Evolutionary conservation across 2,113 vertebrate genomes (phyloP), one percentile per base, ranked within the genome.

Genomic region (Alouatta palliata): DNA sequence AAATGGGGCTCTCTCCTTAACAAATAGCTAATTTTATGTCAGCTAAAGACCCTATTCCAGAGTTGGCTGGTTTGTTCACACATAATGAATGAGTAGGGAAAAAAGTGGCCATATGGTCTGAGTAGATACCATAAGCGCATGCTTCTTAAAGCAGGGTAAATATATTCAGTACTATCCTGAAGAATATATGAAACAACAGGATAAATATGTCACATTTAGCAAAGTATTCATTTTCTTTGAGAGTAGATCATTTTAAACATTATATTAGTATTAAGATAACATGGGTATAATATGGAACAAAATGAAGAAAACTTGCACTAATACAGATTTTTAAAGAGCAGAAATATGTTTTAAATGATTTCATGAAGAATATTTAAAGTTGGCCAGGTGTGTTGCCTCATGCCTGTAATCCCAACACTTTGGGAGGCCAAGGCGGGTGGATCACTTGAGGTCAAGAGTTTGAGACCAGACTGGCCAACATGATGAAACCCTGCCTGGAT

Each of bases 301-400:
- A 87, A 86, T n/a, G 5, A 19, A 30, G 73, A 40, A 71, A 87
- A 13, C 8, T 79, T 91, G 8, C 56, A 95, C 30, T 68, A 49
- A 70, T 66, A 58, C 25, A 84, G 37, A 49, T 68, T 21, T 94
- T 85, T 85, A 86, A 93, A 92, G 6, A 92, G 13, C 13, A 86
- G 2, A 89, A 88, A 82, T 76, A 88, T 30, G 16, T 93, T 96
- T 96, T 79, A 21, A 91, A 79, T 58, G n/a, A 80, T 54, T 30
- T 25, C 40, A 83, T 40, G 14, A 73, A 86, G 49, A 94, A 14
- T 64, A 32, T 64, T 64, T 32, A 64, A 64, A 64, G 61, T 14
- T 64, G 61, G 27, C 27, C 27, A 13, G 27, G 27, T 64, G 25
- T 0, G 1, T 12, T 64, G 27, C 27, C 27, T 64, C 61, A 64